phyloP scores from a whole-genome alignment of 2,888 invertebrate species.

The Notodonta ziczac region DNA sequence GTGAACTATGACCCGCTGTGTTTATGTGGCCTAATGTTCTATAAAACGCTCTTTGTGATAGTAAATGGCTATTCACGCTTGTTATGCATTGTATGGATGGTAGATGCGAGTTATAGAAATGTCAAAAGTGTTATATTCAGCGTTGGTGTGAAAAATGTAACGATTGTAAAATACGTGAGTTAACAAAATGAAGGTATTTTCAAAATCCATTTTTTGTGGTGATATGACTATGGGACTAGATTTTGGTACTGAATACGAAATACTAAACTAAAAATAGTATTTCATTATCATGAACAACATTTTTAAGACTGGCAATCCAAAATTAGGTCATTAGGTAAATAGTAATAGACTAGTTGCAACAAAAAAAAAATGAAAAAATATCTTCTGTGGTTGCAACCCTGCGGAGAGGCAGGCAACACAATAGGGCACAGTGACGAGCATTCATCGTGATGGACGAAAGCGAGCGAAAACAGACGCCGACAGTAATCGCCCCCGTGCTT shows the following conservation, averaged over 20 bases:
- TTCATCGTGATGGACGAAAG: neutral
- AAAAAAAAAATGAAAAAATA: no score
- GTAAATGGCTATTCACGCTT: slow-evolving; percentile 4
- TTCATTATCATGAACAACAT: no score
- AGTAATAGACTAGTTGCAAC: no score
- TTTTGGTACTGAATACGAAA: no score
- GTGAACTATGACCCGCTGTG: slow-evolving; percentile 18
- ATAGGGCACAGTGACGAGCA: neutral
- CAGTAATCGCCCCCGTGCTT: neutral
- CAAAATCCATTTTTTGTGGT: no score
- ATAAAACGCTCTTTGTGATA: slow-evolving; percentile 12
- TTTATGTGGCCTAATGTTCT: slow-evolving; percentile 19
- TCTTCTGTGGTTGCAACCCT: no score
- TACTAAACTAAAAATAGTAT: no score
- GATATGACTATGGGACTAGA: no score
- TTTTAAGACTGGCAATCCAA: no score
- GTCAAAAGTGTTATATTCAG: neutral
- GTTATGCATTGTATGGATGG: neutral
- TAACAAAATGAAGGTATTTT: no score
- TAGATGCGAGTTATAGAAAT: neutral
- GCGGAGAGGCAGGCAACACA: neutral
- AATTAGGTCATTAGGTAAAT: no score
- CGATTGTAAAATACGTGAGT: no score
- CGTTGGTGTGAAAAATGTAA: neutral
- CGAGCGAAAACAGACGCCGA: neutral